phyloP scores from a whole-genome alignment of 1,140 invertebrate genomes.

The Diploscapter pachys region DNA sequence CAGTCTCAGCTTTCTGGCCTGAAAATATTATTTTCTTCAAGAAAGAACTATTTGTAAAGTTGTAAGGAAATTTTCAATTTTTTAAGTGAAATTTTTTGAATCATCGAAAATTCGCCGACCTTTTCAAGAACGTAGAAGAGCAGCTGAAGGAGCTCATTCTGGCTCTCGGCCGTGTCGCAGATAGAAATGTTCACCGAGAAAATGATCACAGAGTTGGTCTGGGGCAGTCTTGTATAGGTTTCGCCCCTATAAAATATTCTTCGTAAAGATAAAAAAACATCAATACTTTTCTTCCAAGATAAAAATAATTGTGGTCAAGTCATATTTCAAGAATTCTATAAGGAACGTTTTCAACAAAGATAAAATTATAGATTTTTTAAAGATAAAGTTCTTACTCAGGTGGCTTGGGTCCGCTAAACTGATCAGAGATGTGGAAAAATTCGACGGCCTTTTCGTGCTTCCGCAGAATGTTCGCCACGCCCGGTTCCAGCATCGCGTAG shows the following conservation, averaged over 20 bases:
- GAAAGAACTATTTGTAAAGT: too few species aligned
- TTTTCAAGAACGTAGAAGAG: constrained; percentile 51
- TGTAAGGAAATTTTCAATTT: constrained; percentile 65
- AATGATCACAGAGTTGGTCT: constrained; percentile 76
- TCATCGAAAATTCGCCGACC: constrained; percentile 31
- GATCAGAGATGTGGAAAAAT: constrained; percentile 94
- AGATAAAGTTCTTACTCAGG: constrained; percentile 71
- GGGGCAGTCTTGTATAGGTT: constrained; percentile 66
- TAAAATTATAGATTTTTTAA: not conserved
- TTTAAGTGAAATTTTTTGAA: constrained; percentile 69
- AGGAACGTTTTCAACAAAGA: too few species aligned
- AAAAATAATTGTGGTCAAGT: too few species aligned
- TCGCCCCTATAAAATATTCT: constrained; percentile 63
- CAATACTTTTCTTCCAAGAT: not conserved
- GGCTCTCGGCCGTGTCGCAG: constrained; percentile 28
- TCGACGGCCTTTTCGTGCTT: constrained; percentile 84
- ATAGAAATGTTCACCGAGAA: constrained; percentile 72
- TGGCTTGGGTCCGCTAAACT: constrained; percentile 77
- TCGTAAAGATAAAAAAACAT: not conserved
- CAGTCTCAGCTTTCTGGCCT: constrained; percentile 76
- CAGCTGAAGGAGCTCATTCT: constrained; percentile 33
- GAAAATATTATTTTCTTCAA: constrained; percentile 57
- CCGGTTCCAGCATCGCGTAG: constrained; percentile 20
- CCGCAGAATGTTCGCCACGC: constrained; percentile 58
- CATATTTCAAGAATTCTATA: too few species aligned